Conservation (phyloP, 2,888 invertebrate species). For the Sinodicranocentrus sp. region DNA sequence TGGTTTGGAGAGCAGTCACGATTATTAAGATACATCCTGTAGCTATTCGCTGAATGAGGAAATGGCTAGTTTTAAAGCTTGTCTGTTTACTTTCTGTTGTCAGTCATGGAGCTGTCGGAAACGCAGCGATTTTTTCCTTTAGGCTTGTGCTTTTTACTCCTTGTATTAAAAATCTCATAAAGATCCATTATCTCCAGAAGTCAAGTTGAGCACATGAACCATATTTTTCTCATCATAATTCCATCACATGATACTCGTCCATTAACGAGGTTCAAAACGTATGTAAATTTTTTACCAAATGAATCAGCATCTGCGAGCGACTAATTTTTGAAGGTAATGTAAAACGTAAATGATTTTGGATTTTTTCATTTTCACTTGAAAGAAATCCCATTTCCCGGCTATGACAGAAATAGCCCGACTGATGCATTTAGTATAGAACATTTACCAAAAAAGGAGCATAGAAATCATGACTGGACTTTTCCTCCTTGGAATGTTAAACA, state of each 20-base stretch:
- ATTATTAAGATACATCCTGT: constrained; percentile 1
- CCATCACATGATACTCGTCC: background rate
- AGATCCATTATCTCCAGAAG: background rate
- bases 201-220: background rate
- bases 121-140: no score
- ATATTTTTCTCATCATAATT: constrained; percentile 10
- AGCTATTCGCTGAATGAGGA: background rate
- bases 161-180: background rate
- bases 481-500: background rate
- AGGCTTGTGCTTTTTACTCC: background rate
- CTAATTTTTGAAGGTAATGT: background rate
- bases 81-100: background rate
- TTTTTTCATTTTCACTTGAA: constrained; percentile 1
- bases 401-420: background rate
- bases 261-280: background rate
- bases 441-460: constrained; percentile 19
- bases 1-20: background rate
- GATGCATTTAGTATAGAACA: background rate
- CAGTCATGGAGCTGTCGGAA: no score
- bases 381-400: background rate
- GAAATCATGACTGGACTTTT: background rate
- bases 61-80: background rate
- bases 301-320: no score
- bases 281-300: no score
- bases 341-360: background rate